Evolutionary conservation across 2,888 invertebrate species (phyloP).

Genomic region (Chalcosyrphus nemorum): DNA sequence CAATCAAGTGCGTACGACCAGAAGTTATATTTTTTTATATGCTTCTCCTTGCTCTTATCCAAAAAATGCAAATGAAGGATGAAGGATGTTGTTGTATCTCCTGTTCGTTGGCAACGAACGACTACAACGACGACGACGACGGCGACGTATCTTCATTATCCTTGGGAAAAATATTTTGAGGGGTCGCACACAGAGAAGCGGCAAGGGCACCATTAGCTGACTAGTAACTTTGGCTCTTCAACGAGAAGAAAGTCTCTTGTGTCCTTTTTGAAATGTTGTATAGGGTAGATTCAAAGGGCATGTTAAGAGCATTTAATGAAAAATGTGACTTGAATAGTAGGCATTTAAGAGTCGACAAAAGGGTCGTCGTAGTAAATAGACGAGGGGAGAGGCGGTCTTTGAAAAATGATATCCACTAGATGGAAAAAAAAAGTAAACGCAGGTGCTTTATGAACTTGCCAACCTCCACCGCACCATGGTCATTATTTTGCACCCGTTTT

Average conservation of each 20-base stretch:
- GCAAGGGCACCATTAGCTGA: slow-evolving; percentile 57
- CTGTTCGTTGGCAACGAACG: slow-evolving; percentile 31
- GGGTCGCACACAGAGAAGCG: slow-evolving; percentile 25
- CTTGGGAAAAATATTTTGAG: slow-evolving; percentile 44
- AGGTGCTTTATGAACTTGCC: slow-evolving; percentile 41
- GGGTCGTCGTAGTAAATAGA: slow-evolving; percentile 35
- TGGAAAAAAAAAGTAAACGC: slow-evolving; percentile 24
- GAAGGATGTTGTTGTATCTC: slow-evolving; percentile 55
- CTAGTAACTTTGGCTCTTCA: slow-evolving; percentile 52
- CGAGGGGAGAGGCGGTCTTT: slow-evolving; percentile 6
- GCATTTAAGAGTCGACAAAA: slow-evolving; percentile 54
- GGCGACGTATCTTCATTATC: slow-evolving; percentile 59
- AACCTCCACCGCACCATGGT: background rate
- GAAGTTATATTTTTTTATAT: slow-evolving; percentile 62
- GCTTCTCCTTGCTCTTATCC: slow-evolving; percentile 10
- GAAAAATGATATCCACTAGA: slow-evolving; percentile 39
- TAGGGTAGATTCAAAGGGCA: slow-evolving; percentile 59
- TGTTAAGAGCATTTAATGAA: slow-evolving; percentile 62
- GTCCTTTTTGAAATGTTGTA: slow-evolving; percentile 53
- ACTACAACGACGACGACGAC: too few species aligned
- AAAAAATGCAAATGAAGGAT: slow-evolving; percentile 53
- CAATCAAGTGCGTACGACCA: slow-evolving; percentile 71
- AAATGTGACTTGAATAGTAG: slow-evolving; percentile 66
- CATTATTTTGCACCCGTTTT: slow-evolving; percentile 30
- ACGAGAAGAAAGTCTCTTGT: slow-evolving; percentile 33